phyloP scores from a whole-genome alignment of 2,888 invertebrate species.

The Fabriciana adippe region DNA sequence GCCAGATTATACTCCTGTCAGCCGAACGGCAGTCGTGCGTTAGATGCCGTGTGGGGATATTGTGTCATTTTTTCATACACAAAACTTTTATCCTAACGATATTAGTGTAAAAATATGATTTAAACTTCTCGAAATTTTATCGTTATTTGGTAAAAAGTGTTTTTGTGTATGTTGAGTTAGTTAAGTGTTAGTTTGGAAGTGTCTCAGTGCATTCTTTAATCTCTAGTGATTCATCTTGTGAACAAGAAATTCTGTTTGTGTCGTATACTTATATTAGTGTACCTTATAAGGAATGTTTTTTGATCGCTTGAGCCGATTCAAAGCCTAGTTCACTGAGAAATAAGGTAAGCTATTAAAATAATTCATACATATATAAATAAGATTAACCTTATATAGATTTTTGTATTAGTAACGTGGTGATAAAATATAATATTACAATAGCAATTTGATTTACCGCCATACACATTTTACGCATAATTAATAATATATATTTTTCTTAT shows the following conservation, averaged over 20 bases:
- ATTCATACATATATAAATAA: not conserved
- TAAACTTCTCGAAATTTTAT: slow-evolving; percentile 57
- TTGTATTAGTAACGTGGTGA: slow-evolving; percentile 1
- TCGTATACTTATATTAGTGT: slow-evolving; percentile 60
- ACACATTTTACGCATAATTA: too few species aligned
- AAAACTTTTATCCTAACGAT: slow-evolving; percentile 71
- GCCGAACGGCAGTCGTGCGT: slow-evolving; percentile 61
- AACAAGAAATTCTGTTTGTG: slow-evolving; percentile 73
- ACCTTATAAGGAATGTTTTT: slow-evolving; percentile 53
- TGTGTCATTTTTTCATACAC: slow-evolving; percentile 54
- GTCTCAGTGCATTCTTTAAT: slow-evolving; percentile 67
- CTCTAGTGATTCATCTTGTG: slow-evolving; percentile 74
- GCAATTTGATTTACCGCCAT: slow-evolving; percentile 8
- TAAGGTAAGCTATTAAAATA: slow-evolving; percentile 30
- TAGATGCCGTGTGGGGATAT: slow-evolving; percentile 52
- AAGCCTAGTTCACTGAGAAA: slow-evolving; percentile 29
- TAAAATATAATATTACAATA: slow-evolving; percentile 2
- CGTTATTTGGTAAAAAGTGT: slow-evolving; percentile 51
- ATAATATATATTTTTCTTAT: not conserved
- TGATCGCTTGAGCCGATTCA: slow-evolving; percentile 53
- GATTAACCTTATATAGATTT: not conserved
- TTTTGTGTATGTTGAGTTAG: slow-evolving; percentile 54
- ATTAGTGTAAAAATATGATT: slow-evolving; percentile 56
- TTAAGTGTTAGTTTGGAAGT: slow-evolving; percentile 57
- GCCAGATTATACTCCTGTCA: slow-evolving; percentile 70